These are phyloP conservation scores for Ariopsis seemanni DNA, from an alignment of 2,113 vertebrate species.

Conservation along the genomic window DNA sequence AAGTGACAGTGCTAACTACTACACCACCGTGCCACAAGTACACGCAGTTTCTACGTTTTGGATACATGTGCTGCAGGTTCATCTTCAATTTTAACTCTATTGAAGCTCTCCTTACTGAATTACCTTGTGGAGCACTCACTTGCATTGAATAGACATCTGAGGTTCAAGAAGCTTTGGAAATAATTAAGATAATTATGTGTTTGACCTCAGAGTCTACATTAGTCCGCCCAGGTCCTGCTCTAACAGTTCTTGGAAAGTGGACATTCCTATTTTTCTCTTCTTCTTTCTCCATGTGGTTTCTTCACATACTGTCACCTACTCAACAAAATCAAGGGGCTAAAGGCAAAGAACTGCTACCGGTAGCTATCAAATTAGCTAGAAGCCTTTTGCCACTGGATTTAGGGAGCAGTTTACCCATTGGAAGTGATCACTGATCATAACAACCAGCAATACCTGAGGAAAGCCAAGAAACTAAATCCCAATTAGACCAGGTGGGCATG, in stretches of 20 bases:
- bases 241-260: background rate
- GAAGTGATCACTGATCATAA: background rate
- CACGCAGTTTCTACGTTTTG: background rate
- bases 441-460: background rate
- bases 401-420: background rate
- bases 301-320: background rate
- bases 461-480: background rate
- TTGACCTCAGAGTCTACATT: background rate
- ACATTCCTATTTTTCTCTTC: background rate
- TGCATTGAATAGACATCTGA: background rate
- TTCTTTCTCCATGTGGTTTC: background rate
- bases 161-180: background rate
- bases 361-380: background rate
- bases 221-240: background rate
- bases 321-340: background rate
- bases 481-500: background rate
- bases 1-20: too few relatives aligned
- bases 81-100: background rate
- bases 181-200: background rate
- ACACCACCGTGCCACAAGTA: background rate
- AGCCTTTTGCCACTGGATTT: background rate
- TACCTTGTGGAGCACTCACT: background rate
- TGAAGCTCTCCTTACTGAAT: background rate
- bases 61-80: background rate
- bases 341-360: background rate